Conservation (phyloP, 2,113 vertebrate species). For the Oryzias melastigma region DNA sequence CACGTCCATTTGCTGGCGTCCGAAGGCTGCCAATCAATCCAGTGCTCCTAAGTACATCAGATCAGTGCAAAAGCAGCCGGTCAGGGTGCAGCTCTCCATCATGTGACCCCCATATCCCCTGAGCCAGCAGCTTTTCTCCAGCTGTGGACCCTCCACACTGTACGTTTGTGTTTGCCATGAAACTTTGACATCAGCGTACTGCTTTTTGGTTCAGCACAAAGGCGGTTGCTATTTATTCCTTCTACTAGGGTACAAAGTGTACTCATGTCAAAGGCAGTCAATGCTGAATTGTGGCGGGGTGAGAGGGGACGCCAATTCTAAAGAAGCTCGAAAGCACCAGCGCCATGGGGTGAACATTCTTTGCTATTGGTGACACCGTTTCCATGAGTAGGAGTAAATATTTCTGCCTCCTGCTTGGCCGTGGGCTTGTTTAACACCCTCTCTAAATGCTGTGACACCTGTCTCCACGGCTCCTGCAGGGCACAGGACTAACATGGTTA, state of each 20-base stretch:
- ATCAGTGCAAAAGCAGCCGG: conserved; percentile 22
- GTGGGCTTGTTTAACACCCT: conserved; percentile 65
- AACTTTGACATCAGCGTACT: conserved; percentile 47
- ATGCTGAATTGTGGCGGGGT: conserved; percentile 17
- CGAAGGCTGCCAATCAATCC: conserved; percentile 66
- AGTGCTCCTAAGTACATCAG: conserved; percentile 21
- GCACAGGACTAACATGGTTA: conserved; percentile 50
- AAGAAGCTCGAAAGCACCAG: conserved; percentile 27
- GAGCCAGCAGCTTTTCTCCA: conserved; percentile 53
- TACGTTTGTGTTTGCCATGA: conserved; percentile 48
- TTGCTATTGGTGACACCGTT: conserved; percentile 52
- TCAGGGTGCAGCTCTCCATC: conserved; percentile 23
- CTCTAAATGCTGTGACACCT: conserved; percentile 61
- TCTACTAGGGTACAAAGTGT: conserved; percentile 15
- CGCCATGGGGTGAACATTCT: conserved; percentile 60
- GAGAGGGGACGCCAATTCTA: conserved; percentile 4
- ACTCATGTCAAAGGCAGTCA: conserved; percentile 33
- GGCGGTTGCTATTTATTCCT: conserved; percentile 32
- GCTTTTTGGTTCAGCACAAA: conserved; percentile 20
- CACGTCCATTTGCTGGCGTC: conserved; percentile 51
- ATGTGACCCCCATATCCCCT: conserved; percentile 49
- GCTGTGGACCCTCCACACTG: conserved; percentile 27
- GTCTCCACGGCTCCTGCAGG: conserved; percentile 49
- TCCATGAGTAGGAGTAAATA: conserved; percentile 69
- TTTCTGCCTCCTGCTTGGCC: conserved; percentile 47